Evolutionary conservation across 2,797 vertebrate species (phyloP).

Genomic region (Rhadinocentrus ornatus): DNA sequence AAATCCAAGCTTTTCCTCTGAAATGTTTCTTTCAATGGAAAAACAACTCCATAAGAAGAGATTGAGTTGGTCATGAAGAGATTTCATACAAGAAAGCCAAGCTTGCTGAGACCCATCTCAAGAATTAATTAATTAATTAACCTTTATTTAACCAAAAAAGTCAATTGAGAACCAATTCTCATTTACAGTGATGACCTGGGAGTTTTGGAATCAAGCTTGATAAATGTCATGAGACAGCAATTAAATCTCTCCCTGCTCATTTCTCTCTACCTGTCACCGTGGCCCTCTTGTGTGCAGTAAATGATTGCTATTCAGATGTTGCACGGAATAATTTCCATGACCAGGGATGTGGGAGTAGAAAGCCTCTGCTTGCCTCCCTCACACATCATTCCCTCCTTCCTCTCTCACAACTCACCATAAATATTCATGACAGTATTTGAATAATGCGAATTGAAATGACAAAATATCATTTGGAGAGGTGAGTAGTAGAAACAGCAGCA

Average conservation of each 20-base stretch:
- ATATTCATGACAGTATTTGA: constrained; percentile 79
- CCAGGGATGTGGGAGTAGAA: constrained; percentile 60
- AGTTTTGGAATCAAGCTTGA: constrained; percentile 13
- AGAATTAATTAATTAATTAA: background rate
- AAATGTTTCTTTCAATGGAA: background rate
- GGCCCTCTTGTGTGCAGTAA: constrained; percentile 55
- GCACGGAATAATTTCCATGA: constrained; percentile 70
- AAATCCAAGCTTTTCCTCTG: too few species aligned
- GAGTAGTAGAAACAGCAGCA: constrained; percentile 50
- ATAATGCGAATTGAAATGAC: constrained; percentile 76
- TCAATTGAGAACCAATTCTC: too few species aligned
- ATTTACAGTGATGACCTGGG: too few species aligned
- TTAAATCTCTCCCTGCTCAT: constrained; percentile 33
- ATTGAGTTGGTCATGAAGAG: too few species aligned
- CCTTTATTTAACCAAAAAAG: too few species aligned
- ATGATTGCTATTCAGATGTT: constrained; percentile 70
- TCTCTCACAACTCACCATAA: constrained; percentile 57
- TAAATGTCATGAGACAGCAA: constrained; percentile 43
- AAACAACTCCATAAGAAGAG: background rate
- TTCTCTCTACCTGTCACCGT: constrained; percentile 21
- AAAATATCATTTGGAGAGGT: constrained; percentile 70
- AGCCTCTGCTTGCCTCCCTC: constrained; percentile 55
- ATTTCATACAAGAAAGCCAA: background rate
- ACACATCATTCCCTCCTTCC: constrained; percentile 37
- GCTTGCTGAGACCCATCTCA: background rate